These are phyloP conservation scores for Halocynthia aurantium DNA, from an alignment of 23 tunicate genomes.

Conservation along the genomic window DNA sequence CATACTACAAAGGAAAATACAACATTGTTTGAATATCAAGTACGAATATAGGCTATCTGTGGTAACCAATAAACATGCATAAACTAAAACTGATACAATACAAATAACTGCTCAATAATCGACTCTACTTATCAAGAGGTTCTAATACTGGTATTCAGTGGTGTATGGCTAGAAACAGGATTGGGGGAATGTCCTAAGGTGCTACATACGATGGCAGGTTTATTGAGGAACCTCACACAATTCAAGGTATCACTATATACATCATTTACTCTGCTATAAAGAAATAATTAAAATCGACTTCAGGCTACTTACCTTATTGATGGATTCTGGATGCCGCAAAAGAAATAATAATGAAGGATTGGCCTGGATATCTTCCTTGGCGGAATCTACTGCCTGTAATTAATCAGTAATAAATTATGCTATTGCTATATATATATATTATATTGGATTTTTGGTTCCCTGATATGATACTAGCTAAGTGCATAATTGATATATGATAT, in stretches of 20 bases:
- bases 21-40: background rate
- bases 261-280: background rate
- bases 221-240: too few species aligned
- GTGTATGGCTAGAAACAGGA: too few species aligned
- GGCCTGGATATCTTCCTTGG: background rate
- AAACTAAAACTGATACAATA: too few species aligned
- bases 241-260: too few species aligned
- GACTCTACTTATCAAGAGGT: too few species aligned
- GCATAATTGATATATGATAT: too few species aligned
- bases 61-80: background rate
- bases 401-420: background rate
- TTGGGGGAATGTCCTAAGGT: too few species aligned
- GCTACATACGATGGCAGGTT: too few species aligned
- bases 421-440: background rate
- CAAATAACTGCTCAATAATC: too few species aligned
- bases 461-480: too few species aligned
- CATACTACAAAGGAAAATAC: conserved; percentile 23
- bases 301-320: conserved; percentile 3
- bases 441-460: too few species aligned
- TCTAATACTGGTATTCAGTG: too few species aligned
- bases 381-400: background rate
- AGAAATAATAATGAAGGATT: background rate
- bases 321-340: background rate
- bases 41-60: background rate
- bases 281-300: background rate